Evolutionary conservation across 2,113 vertebrate species (phyloP).

Genomic region (Rhea pennata): DNA sequence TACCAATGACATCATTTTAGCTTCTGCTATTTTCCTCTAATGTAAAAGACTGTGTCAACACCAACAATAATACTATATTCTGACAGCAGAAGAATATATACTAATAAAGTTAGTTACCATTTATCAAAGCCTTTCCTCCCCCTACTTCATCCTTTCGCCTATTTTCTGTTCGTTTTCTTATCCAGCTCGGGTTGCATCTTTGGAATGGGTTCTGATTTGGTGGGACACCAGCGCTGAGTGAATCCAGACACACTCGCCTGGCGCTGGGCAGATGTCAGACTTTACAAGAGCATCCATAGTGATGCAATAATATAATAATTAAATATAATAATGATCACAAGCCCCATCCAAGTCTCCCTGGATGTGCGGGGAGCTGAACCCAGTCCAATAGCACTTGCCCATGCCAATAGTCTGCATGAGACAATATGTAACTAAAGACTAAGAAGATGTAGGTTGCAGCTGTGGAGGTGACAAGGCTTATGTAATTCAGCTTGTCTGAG

Average conservation of each 20-base stretch:
- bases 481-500: not conserved
- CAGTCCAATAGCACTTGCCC: not conserved
- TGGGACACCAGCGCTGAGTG: not conserved
- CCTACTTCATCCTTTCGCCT: not conserved
- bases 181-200: not conserved
- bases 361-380: not conserved
- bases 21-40: not conserved
- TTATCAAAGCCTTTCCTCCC: not conserved
- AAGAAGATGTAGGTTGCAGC: constrained; percentile 13
- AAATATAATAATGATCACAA: not conserved
- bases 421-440: not conserved
- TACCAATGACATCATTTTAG: not conserved
- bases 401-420: constrained; percentile 5
- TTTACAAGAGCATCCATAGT: not conserved
- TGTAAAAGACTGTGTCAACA: not conserved
- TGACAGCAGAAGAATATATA: accelerated
- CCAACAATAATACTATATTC: not conserved
- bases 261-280: not conserved
- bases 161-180: not conserved
- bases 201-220: not conserved
- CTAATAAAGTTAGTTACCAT: not conserved
- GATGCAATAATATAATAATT: not conserved
- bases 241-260: not conserved
- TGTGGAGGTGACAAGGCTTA: constrained; percentile 19
- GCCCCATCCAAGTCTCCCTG: not conserved